Conservation (phyloP, 2,797 vertebrate genomes). For the Smutsia temminckii region DNA sequence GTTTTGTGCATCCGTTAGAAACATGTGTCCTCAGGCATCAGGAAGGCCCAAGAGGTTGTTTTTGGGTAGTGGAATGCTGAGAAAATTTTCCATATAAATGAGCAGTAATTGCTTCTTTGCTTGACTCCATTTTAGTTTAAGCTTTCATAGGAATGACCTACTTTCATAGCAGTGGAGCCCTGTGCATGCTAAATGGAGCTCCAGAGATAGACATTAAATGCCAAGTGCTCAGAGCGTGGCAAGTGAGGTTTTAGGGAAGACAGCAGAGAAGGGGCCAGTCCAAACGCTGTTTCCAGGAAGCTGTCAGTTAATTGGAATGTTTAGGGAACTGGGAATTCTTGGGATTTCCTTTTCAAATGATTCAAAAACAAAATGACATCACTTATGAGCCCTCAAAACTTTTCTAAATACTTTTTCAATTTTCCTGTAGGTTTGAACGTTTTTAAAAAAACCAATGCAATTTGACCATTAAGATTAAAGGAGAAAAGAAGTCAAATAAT, state of each 20-base stretch:
- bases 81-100: neutral
- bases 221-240: neutral
- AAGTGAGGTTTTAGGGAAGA: neutral
- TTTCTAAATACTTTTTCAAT: neutral
- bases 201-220: neutral
- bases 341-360: slow-evolving; percentile 37
- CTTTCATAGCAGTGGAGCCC: neutral
- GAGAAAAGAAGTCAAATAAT: neutral
- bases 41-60: neutral
- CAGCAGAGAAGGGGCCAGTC: neutral
- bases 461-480: neutral
- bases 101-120: neutral
- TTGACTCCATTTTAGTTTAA: neutral
- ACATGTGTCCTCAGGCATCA: neutral
- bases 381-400: neutral
- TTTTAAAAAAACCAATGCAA: neutral
- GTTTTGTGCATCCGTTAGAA: neutral
- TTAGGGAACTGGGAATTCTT: neutral
- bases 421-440: neutral
- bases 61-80: neutral
- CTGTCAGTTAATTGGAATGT: neutral
- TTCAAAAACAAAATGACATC: neutral
- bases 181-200: neutral
- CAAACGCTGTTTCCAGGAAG: neutral
- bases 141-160: neutral